phyloP scores from a whole-genome alignment of 2,888 invertebrate genomes.

The Cephus sareptanus region DNA sequence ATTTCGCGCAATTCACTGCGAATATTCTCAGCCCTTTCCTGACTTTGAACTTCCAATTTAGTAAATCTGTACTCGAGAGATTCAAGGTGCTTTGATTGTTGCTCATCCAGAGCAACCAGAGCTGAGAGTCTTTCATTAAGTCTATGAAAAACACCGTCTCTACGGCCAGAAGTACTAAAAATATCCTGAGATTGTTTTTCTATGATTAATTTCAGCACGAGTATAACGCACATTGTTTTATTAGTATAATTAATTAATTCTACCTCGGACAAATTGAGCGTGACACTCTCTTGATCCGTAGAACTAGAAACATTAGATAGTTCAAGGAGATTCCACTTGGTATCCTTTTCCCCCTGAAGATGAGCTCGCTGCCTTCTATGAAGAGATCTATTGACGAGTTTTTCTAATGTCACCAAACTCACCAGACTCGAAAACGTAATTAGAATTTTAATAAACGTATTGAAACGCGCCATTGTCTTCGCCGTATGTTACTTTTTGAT shows the following conservation, averaged over 20 bases:
- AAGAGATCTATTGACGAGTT: background rate
- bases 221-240: background rate
- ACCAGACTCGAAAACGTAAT: background rate
- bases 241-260: background rate
- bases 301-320: background rate
- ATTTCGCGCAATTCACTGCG: slow-evolving; percentile 63
- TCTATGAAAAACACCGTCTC: slow-evolving; percentile 39
- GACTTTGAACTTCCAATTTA: slow-evolving; percentile 61
- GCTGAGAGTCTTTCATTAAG: slow-evolving; percentile 60
- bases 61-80: slow-evolving; percentile 63
- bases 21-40: slow-evolving; percentile 63
- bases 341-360: background rate
- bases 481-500: background rate
- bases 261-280: background rate
- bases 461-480: background rate
- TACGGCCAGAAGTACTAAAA: background rate
- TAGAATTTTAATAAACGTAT: background rate
- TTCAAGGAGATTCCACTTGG: background rate
- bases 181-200: background rate
- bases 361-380: background rate
- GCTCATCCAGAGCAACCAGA: slow-evolving; percentile 60
- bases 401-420: background rate
- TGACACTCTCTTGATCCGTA: background rate
- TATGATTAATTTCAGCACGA: background rate
- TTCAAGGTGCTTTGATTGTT: slow-evolving; percentile 59